Evolutionary conservation across 2,113 vertebrate species (phyloP), one percentile per base, ranked within the genome.

Genomic region (Triplophysa siluroides): DNA sequence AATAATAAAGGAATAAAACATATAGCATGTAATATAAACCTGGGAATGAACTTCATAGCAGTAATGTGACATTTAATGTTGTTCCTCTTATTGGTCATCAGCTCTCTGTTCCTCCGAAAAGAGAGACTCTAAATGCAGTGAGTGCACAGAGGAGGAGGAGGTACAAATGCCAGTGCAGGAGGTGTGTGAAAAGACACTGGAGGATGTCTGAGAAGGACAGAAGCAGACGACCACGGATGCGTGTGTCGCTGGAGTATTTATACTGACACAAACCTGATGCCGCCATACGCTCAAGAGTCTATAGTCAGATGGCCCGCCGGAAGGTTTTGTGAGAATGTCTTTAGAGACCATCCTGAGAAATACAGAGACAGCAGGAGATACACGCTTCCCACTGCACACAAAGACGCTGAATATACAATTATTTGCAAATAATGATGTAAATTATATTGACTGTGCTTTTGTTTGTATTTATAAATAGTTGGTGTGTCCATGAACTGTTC

Each of bases 91-190:
- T 33, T 71, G 56, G 67, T 21, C 16, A 45, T 47, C 82, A 90
- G 89, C 50, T 11, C 80, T 76, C 78, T 38, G 84, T 60, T 21
- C 64, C 0, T 0, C 16, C 56, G 6, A 79, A 74, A 82, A 87
- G 65, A 71, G 19, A 4, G 1, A 45, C 13, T 18, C 8, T 12
- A 24, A 19, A 38, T 65, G 24, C 21, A 62, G 69, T 52, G 38
- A 83, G 1, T 62, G 43, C 70, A 43, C 67, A 6, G 81, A 85
- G 18, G 87, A 87, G 0, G 87, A 89, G 1, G 80, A 82, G 0
- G 87, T 86, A n/a, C 83, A 88, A 11, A 88, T 86, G 54, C 92
- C 92, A 0, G 58, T 93, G 52, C 92, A 93, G 85, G 92, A 93
- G 75, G 77, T 87, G 61, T 88, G 87, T 38, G 83, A 85, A 33